Percentiles rank a stretch among this genome's conserved stretches.
Evolutionary conservation across 1,140 invertebrate species (phyloP).

Genomic region (Atta colombica): DNA sequence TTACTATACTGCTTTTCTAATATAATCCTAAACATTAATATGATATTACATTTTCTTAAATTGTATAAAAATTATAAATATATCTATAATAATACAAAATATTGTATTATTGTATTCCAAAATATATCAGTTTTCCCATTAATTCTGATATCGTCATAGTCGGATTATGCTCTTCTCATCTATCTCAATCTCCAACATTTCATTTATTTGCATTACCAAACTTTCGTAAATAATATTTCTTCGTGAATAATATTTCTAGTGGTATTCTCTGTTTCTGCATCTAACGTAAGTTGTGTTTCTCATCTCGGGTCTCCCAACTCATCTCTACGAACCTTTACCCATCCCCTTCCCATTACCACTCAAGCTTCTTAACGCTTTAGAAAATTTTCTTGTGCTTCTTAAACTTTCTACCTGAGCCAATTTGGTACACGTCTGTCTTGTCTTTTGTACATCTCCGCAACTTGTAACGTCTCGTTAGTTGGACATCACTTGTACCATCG

Average conservation of each 20-base stretch:
- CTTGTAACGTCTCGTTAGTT: constrained; percentile 54
- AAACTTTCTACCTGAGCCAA: constrained; percentile 70
- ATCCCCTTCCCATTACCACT: constrained; percentile 22
- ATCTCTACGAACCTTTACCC: constrained; percentile 47
- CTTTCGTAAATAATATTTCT: constrained; percentile 66
- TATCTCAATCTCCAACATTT: constrained; percentile 46
- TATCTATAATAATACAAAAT: neutral
- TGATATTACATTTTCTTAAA: neutral
- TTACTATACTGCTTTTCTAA: neutral
- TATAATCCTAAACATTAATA: neutral
- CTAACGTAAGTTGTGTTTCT: constrained; percentile 61
- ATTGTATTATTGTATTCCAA: neutral
- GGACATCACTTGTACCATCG: constrained; percentile 30
- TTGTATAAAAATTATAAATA: neutral
- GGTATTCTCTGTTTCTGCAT: constrained; percentile 62
- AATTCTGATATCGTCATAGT: constrained; percentile 38
- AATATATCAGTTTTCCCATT: constrained; percentile 14
- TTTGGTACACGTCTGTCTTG: constrained; percentile 57
- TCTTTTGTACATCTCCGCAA: constrained; percentile 60
- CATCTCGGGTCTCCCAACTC: constrained; percentile 35
- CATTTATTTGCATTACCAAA: constrained; percentile 59
- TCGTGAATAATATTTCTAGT: constrained; percentile 59
- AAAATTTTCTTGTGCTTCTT: constrained; percentile 74
- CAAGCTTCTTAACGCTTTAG: constrained; percentile 69
- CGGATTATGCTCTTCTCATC: constrained; percentile 55